Base-by-base conservation (phyloP, 2,888 invertebrate species). In the Chaetogeoica ovagalla region DNA sequence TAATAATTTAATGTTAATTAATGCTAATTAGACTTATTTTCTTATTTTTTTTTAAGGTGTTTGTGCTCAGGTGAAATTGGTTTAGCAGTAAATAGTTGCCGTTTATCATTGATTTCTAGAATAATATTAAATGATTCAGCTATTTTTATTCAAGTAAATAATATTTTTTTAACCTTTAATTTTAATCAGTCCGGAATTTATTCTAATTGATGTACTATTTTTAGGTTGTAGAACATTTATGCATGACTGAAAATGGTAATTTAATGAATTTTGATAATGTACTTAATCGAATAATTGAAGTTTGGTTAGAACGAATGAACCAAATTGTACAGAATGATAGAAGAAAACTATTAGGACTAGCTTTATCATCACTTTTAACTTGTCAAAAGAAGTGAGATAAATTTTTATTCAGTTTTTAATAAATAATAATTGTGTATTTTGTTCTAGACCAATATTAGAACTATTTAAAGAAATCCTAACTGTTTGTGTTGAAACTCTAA, bases 291-390 rank as follows among this genome's bases (percentile, higher is more conserved):
- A 79, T 79, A 55, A 71, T 79, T 71, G 71, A 63, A 71, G 79
- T 79, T 43, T 96, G 95, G 94, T 89, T 94, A 11, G 90, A 90
- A 83, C 92, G 91, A 86, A 93, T 95, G 91, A 90, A 92, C 60
- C 87, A 91, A 75, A 91, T 95, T 5, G 90, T 93, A 0, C 93
- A 94, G 83, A 89, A 91, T 13, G 94, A 95, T 85, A 90, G 93
- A 86, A 90, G 93, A 84, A 97, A 97, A 86, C 88, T 97, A 52
- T 90, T 94, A 83, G 92, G 92, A 87, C 86, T 90, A 86, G 89
- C 88, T 17, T 84, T 89, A 57, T 85, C 87, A 15, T 87, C 88
- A 73, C 84, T 86, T 79, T 85, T 86, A 73, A 85, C 84, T 77
- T 85, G 83, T 76, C 85, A 84, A 83, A 85, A 83, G 81, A 82